Base-by-base conservation (phyloP, 1,140 invertebrate genomes). In the Halotydeus destructor region DNA sequence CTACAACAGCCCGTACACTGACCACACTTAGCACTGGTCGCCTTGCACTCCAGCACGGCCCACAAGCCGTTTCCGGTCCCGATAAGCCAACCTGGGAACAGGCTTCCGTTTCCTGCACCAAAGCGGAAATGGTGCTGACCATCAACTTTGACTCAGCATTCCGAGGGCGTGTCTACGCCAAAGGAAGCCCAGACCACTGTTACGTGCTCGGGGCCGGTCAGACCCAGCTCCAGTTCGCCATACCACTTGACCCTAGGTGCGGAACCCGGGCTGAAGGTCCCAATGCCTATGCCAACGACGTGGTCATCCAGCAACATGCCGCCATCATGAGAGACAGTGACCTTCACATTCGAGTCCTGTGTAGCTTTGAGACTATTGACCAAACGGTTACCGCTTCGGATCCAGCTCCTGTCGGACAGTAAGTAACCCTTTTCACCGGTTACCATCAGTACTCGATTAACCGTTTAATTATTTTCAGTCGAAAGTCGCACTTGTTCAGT, bases 261-360 rank as follows among this genome's bases (percentile, higher is more conserved):
- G 66, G 66, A 14, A 68, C 65, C 4, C 50, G 57, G 3, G 57
- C 64, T 48, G 60, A 65, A 53, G 55, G 56, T 12, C 53, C 57
- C 9, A 63, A 61, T 5, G 53, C 57, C 40, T 67, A 61, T 49
- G 58, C 61, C 8, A 67, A 67, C 49, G 63, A 66, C 38, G 61
- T 67, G 6, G 63, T 67, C 3, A 56, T 67, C 34, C 65, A 67
- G 44, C 60, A 66, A 46, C 66, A 67, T 48, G 60, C 65, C 9
- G 55, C 66, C 3, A 66, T 67, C 40, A 64, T 66, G 59, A 65
- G 64, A 44, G 62, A 67, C 38, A 63, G 57, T 14, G 65, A 67
- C 46, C 60, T 60, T 42, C 66, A 58, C 3, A 63, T 67, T 11
- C 52, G 63, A 45, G 65, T 67, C 14, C 61, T 66, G 45, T 67